phyloP scores from a whole-genome alignment of 1,140 invertebrate genomes.

The Leguminivora glycinivorella region DNA sequence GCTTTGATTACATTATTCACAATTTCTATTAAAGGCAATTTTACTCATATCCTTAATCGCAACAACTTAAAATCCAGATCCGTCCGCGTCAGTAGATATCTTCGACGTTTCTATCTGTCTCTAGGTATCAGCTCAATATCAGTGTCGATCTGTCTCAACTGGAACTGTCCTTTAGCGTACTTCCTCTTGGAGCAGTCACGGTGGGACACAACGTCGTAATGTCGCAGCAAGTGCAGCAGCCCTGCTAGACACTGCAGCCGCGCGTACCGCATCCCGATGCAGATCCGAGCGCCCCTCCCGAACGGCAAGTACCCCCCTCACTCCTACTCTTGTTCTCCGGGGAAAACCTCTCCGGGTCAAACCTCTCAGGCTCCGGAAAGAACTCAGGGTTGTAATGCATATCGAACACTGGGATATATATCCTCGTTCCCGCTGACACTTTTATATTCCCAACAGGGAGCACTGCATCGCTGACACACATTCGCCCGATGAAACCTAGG shows the following conservation, averaged over 20 bases:
- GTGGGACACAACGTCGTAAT: conserved; percentile 44
- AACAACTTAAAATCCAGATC: too few relatives aligned
- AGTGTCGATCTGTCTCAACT: conserved; percentile 41
- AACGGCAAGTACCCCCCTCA: conserved; percentile 79
- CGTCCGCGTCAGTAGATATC: too few relatives aligned
- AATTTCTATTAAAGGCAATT: too few relatives aligned
- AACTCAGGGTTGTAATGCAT: conserved; percentile 32
- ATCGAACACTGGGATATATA: conserved; percentile 30
- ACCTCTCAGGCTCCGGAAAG: conserved; percentile 59
- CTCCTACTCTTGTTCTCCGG: conserved; percentile 43
- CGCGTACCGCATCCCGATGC: conserved; percentile 80
- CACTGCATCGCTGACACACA: conserved; percentile 37
- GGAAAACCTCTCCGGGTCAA: conserved; percentile 72
- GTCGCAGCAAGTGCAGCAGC: conserved; percentile 51
- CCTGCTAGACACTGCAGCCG: conserved; percentile 66
- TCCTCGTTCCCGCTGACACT: conserved; percentile 29
- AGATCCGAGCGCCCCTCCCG: conserved; percentile 80
- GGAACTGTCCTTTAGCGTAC: conserved; percentile 38
- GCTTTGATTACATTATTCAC: too few relatives aligned
- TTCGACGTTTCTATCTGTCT: not conserved
- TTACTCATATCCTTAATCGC: too few relatives aligned
- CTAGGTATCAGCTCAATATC: conserved; percentile 36
- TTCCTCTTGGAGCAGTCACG: conserved; percentile 29
- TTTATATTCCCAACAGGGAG: conserved; percentile 32
- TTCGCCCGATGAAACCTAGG: conserved; percentile 42